Evolutionary conservation across 2,113 vertebrate species (phyloP), one percentile per base, ranked within the genome.

Genomic region (Sapayoa aenigma): DNA sequence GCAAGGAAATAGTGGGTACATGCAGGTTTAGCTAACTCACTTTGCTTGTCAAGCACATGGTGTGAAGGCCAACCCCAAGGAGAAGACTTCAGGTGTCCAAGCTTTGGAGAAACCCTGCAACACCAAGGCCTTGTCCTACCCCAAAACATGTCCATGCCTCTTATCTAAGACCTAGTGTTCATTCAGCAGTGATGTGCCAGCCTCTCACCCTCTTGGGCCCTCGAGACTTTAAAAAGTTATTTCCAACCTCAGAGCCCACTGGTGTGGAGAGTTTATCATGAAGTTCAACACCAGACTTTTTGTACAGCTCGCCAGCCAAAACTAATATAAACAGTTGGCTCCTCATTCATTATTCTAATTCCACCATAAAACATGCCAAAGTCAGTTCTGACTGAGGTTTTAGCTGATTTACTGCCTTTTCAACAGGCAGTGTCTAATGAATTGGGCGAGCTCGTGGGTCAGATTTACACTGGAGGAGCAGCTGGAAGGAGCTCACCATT

Each of bases 311-410:
- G 1, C 77, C 84, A 96, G 97, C 96, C 97, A 97, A 97, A 95
- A 95, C 97, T 85, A 97, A 98, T 76, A 97, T 83, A 94, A 97
- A 96, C 90, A 97, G 83, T 79, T 41, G 25, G 78, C 89, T 93
- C 90, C 90, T 94, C 95, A 94, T 95, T 95, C 49, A 11, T 97
- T 98, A 95, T 91, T 92, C 90, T 97, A 95, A 98, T 96, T 95
- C 96, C 96, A 80, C 91, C 95, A 91, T 95, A 94, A 91, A 90
- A 91, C 93, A 95, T 92, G 84, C 84, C 87, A 75, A 84, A 78
- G 53, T 81, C 93, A 68, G 96, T 73, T 73, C 93, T 62, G 39
- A 28, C 74, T 56, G 89, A 73, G 80, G 94, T 33, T 75, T 82
- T 41, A 76, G 78, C 69, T 96, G 97, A 98, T 97, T 93, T 97